Percentiles rank a stretch among this genome's conserved stretches.
These are phyloP conservation scores for Macrobrachium nipponense DNA, from an alignment of 1,140 invertebrate species.

Conservation along the genomic window DNA sequence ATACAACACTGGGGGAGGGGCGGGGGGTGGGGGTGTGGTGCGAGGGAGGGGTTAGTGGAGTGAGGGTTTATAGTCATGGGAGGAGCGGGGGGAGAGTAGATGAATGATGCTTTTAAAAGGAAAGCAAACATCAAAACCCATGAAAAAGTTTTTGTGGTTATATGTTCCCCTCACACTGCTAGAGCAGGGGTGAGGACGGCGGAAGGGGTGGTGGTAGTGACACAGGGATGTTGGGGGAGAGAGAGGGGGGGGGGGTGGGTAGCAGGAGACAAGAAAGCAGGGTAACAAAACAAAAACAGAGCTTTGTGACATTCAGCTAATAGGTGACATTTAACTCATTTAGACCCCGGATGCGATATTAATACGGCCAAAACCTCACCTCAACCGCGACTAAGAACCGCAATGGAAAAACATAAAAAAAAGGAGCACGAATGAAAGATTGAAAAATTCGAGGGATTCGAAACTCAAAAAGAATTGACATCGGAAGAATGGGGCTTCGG, in stretches of 20 bases:
- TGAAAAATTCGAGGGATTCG: not conserved
- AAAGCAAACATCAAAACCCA: not conserved
- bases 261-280: not conserved
- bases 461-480: not conserved
- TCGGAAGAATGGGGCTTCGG: too few relatives aligned
- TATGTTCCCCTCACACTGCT: too few relatives aligned
- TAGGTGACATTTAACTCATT: constrained; percentile 16
- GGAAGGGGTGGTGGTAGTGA: not conserved
- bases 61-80: not conserved
- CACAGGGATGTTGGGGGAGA: not conserved
- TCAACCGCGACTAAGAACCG: constrained; percentile 1
- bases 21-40: not conserved
- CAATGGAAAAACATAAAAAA: not conserved
- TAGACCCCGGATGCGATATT: constrained; percentile 15
- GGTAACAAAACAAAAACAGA: not conserved
- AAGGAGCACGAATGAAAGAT: not conserved
- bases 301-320: constrained; percentile 8
- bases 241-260: constrained; percentile 15
- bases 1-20: not conserved
- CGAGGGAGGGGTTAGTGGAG: not conserved
- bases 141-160: too few relatives aligned
- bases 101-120: not conserved
- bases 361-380: constrained; percentile 15
- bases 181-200: not conserved
- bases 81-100: not conserved